Percentiles rank a stretch among this genome's conserved stretches.
Evolutionary conservation across 2,888 invertebrate genomes (phyloP).

Genomic region (Mystacides longicornis): DNA sequence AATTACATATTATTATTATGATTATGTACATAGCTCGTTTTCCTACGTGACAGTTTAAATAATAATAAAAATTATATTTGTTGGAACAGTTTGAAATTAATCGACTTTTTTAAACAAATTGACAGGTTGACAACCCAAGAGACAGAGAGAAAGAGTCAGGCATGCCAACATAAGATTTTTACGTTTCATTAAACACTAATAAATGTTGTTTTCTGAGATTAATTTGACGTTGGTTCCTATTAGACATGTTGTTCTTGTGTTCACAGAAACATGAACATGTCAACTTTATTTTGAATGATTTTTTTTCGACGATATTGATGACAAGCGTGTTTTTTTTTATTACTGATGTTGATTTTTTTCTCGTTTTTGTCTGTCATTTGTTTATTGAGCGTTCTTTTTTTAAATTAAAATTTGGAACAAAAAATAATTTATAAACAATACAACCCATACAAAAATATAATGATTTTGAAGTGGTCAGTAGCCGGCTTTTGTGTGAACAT

Average conservation of each 20-base stretch:
- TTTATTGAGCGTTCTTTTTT: no score
- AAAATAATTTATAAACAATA: no score
- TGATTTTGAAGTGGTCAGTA: no score
- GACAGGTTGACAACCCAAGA: constrained; percentile 18
- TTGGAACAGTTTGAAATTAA: constrained; percentile 12
- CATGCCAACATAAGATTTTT: constrained; percentile 8
- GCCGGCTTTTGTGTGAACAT: no score
- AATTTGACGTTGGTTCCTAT: neutral
- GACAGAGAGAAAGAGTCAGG: constrained; percentile 3
- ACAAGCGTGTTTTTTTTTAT: no score
- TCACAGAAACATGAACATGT: neutral
- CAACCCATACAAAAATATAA: no score
- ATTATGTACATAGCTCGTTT: neutral
- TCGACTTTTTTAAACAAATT: constrained; percentile 19
- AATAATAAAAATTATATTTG: no score
- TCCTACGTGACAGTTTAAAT: neutral
- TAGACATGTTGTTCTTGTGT: neutral
- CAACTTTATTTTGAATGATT: neutral
- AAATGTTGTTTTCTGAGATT: neutral
- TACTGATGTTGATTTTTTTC: no score
- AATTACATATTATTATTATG: neutral
- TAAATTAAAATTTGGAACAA: no score
- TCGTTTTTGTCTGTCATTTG: no score
- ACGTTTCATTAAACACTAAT: constrained; percentile 14
- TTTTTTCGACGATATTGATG: no score